Conservation (phyloP, 2,797 vertebrate species). For the Megaceryle alcyon region DNA sequence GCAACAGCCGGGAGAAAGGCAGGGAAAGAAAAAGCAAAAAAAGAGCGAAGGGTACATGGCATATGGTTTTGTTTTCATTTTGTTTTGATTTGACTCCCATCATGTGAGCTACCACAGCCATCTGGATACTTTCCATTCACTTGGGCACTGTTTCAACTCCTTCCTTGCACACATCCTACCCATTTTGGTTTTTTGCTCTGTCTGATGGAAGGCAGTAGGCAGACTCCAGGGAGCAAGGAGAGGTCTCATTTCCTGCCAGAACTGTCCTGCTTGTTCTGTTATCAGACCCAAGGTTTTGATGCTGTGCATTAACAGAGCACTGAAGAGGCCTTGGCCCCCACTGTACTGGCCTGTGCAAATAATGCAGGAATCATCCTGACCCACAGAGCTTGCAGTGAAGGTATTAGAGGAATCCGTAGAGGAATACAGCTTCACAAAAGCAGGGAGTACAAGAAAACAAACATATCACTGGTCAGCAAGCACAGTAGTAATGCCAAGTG, state of each 20-base stretch:
- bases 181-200: not conserved
- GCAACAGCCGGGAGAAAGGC: conserved; percentile 35
- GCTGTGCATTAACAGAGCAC: not conserved
- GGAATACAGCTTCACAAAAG: not conserved
- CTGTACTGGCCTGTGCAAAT: not conserved
- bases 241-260: conserved; percentile 1
- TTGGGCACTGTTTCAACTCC: conserved; percentile 58
- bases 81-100: conserved; percentile 67
- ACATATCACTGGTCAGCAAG: not conserved
- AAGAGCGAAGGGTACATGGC: conserved; percentile 11
- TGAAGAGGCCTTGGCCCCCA: not conserved
- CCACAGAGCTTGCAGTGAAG: not conserved
- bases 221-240: not conserved
- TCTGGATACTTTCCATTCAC: conserved; percentile 60
- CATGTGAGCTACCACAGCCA: conserved; percentile 57
- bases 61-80: conserved; percentile 72
- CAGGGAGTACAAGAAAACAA: not conserved
- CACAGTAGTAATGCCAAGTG: not conserved
- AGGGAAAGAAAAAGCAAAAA: conserved; percentile 18
- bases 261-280: not conserved
- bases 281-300: not conserved
- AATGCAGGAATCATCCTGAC: not conserved
- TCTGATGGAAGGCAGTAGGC: not conserved
- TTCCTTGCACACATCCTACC: conserved; percentile 41
- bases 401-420: not conserved